These are phyloP conservation scores for Bellardia pandia DNA, from an alignment of 2,888 invertebrate genomes.

Conservation along the genomic window DNA sequence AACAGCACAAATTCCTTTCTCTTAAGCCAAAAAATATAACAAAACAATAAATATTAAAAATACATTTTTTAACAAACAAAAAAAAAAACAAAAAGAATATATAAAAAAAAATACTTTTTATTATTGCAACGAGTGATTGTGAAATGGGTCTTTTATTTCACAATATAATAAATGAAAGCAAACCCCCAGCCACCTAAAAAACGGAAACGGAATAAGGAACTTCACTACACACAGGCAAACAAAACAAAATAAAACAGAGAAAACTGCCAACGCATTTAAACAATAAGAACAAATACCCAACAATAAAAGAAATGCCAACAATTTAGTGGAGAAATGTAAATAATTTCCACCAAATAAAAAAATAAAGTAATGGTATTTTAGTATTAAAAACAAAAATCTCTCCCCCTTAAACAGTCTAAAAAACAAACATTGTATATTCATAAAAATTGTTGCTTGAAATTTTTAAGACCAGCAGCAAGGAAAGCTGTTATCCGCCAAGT, in stretches of 20 bases:
- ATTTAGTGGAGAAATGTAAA: slow-evolving; percentile 56
- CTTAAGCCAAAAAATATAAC: background rate
- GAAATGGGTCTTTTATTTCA: slow-evolving; percentile 5
- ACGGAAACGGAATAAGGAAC: slow-evolving; percentile 58
- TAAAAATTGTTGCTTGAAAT: slow-evolving; percentile 16
- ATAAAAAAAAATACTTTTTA: slow-evolving; percentile 7
- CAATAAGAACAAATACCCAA: slow-evolving; percentile 16
- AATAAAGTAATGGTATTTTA: slow-evolving; percentile 2
- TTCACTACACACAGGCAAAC: background rate
- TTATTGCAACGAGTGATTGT: slow-evolving; percentile 5
- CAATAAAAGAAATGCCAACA: slow-evolving; percentile 56
- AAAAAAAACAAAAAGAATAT: background rate
- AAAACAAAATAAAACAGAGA: background rate
- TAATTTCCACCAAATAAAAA: background rate
- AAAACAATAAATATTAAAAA: slow-evolving; percentile 30
- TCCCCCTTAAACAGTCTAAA: background rate
- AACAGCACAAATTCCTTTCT: background rate
- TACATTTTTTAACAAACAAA: slow-evolving; percentile 9
- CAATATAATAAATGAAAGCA: background rate
- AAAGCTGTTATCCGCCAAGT: background rate
- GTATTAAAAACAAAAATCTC: background rate
- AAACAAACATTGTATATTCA: background rate
- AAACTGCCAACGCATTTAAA: slow-evolving; percentile 57
- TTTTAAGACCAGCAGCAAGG: background rate
- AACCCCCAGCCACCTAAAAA: slow-evolving; percentile 21